Base-by-base conservation (phyloP, 2,797 vertebrate genomes). In the Pogonophryne albipinna region DNA sequence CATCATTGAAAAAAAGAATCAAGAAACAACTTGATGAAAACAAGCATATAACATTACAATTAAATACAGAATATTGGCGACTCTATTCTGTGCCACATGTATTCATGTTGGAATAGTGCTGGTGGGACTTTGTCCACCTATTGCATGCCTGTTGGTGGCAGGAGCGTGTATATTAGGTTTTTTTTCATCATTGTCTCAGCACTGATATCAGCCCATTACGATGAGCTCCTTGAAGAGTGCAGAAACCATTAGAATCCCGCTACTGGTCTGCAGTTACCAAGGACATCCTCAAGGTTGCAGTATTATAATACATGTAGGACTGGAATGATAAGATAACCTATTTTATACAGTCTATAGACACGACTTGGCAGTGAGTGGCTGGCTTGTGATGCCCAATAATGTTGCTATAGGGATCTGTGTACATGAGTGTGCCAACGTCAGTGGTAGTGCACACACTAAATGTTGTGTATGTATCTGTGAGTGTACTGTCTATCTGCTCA, bases 201-300 rank as follows among this genome's bases (percentile, higher is more conserved):
- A 80, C 74, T 47, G 49, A 52, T 76, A 74, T 87, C 78, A 82
- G 78, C 74, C 84, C 52, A 34, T 61, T 64, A 64, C 7, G 66
- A 71, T 3, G 45, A 80, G 78, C 66, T 78, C 71, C 68, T 74
- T 57, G 45, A 78, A 80, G 76, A 80, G 61, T 66, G 82, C 91
- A 91, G 76, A 84, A 81, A 84, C 93, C 89, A 92, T 81, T 93
- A 93, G 91, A 93, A 92, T 89, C 91, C 92, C 1, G 91, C 91
- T 93, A 91, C 87, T 93, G 85, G 87, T 85, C 88, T 92, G 92
- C 92, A 91, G 87, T 87, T 88, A 80, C 85, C 74, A 53, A 73
- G 46, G 14, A 78, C 67, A 38, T 78, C 90, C 91, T 87, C 84
- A 85, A 70, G 90, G 85, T 68, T 92, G 92, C 88, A 84, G 83